These are phyloP conservation scores for Cataglyphis rosenhaueri DNA, from an alignment of 2,888 invertebrate species.

Conservation along the genomic window DNA sequence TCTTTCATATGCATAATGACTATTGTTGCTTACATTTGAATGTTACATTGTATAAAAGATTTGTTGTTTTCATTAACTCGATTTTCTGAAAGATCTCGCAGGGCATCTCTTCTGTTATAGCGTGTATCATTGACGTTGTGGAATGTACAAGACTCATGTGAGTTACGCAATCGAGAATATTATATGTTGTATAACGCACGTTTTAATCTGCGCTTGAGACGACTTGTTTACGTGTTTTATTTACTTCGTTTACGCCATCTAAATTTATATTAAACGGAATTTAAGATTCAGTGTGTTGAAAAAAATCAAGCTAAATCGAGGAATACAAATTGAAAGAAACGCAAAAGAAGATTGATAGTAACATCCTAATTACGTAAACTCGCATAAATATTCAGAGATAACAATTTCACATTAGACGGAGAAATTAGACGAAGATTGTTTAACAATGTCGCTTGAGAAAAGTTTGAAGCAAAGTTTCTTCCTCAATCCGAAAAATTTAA, in stretches of 20 bases:
- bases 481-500: background rate
- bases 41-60: background rate
- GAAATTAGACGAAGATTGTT: background rate
- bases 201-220: background rate
- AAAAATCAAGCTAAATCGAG: background rate
- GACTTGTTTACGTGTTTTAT: constrained; percentile 17
- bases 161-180: constrained; percentile 22
- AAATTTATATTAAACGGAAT: background rate
- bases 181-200: background rate
- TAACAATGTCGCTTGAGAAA: background rate
- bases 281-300: background rate
- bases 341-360: background rate
- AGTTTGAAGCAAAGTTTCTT: background rate
- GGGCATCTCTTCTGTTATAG: background rate
- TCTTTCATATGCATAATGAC: background rate
- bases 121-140: background rate
- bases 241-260: constrained; percentile 5
- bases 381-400: background rate
- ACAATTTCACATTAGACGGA: background rate
- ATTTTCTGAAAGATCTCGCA: constrained; percentile 4
- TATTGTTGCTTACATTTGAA: background rate
- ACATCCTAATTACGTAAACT: background rate
- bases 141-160: background rate
- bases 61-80: background rate
- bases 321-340: background rate